These are phyloP conservation scores for Cryptoblepharus egeriae DNA, from an alignment of 2,797 vertebrate species.

Conservation along the genomic window DNA sequence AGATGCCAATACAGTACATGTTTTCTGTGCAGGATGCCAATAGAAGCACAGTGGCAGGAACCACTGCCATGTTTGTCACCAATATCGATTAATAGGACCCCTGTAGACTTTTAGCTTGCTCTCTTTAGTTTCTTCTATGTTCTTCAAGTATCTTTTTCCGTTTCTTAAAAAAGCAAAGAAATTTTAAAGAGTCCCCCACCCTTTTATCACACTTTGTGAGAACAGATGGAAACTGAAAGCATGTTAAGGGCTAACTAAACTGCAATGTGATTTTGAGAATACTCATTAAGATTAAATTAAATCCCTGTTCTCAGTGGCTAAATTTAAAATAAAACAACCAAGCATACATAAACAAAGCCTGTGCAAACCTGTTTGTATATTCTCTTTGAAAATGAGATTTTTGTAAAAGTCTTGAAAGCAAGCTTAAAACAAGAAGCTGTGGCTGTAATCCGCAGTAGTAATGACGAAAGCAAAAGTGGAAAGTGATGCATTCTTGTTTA, in stretches of 20 bases:
- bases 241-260: not conserved
- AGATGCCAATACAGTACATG: no score
- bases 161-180: no score
- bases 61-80: not conserved
- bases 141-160: no score
- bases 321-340: not conserved
- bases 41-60: not conserved
- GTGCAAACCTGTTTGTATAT: not conserved
- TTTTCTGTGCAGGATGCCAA: no score
- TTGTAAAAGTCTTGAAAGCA: conserved; percentile 4
- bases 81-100: no score
- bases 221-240: not conserved
- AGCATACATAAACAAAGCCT: not conserved
- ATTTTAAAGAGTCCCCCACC: no score
- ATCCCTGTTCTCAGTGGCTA: not conserved
- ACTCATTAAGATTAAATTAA: not conserved
- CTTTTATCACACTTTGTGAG: not conserved
- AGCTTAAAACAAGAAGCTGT: conserved; percentile 3
- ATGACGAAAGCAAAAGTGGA: conserved; percentile 3
- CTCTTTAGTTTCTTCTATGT: no score
- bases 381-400: conserved; percentile 13
- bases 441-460: not conserved
- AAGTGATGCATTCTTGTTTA: conserved; percentile 3
- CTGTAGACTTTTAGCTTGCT: no score
- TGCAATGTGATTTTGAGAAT: not conserved